A percentile compares a stretch with the other conserved stretches of the same genome.
Evolutionary conservation across 1,140 invertebrate genomes (phyloP).

Genomic region (Apis cerana): DNA sequence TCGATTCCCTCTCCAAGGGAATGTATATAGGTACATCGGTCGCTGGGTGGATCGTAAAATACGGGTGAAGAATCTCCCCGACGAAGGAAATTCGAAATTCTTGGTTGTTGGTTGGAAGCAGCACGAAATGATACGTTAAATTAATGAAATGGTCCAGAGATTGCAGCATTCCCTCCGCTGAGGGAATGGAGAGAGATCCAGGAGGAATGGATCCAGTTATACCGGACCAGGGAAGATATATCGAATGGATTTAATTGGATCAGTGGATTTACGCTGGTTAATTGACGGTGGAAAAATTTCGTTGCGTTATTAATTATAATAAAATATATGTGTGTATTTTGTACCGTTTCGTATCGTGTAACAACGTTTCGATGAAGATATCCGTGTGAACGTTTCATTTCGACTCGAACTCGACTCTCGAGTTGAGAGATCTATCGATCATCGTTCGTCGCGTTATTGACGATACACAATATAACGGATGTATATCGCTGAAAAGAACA

Average conservation of each 20-base stretch:
- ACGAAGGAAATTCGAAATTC: not conserved
- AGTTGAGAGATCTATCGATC: too few relatives aligned
- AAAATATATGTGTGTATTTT: too few relatives aligned
- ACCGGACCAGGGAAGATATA: not conserved
- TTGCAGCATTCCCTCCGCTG: not conserved
- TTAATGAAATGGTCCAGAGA: slow-evolving; percentile 28
- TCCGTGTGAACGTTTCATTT: too few relatives aligned
- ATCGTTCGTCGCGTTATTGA: not conserved
- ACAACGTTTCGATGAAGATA: too few relatives aligned
- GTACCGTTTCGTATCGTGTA: too few relatives aligned
- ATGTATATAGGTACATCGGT: too few relatives aligned
- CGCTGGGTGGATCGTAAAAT: not conserved
- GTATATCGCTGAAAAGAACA: not conserved
- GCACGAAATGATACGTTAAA: slow-evolving; percentile 19
- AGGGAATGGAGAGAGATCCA: too few relatives aligned
- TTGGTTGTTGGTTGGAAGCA: not conserved
- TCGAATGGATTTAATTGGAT: slow-evolving; percentile 35
- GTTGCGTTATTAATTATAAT: not conserved
- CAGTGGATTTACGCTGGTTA: slow-evolving; percentile 40
- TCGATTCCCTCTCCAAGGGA: not conserved
- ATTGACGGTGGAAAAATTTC: not conserved
- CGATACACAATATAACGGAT: too few relatives aligned
- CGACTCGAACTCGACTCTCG: too few relatives aligned
- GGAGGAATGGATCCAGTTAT: not conserved
- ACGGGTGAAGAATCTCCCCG: not conserved